phyloP scores from a whole-genome alignment of 2,113 vertebrate species.

The Eptesicus fuscus region DNA sequence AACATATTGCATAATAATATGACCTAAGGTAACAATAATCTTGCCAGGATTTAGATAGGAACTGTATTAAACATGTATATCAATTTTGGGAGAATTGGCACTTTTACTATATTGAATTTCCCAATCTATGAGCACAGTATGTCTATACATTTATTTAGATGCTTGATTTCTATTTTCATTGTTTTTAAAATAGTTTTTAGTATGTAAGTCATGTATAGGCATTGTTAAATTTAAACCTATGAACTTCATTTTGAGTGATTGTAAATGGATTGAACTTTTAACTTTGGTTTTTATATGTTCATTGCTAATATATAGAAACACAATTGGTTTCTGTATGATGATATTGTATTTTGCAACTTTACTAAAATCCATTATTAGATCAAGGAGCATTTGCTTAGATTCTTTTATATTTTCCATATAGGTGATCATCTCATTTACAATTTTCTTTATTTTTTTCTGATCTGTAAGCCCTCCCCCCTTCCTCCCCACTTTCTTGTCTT shows the following conservation, averaged over 20 bases:
- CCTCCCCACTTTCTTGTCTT: background rate
- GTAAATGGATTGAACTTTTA: background rate
- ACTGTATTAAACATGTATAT: background rate
- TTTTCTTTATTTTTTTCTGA: slow-evolving; percentile 22
- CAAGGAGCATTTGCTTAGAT: background rate
- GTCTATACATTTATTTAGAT: background rate
- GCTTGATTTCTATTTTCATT: background rate
- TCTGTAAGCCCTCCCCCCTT: background rate
- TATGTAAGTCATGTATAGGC: background rate
- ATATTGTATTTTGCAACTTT: background rate
- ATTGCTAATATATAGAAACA: background rate
- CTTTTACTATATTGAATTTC: background rate
- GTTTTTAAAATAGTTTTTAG: background rate
- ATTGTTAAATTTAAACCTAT: slow-evolving; percentile 8
- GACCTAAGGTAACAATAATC: background rate
- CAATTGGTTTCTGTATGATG: background rate
- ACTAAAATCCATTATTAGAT: background rate
- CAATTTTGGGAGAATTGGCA: background rate
- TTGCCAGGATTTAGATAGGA: background rate
- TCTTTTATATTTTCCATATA: background rate
- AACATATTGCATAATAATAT: background rate
- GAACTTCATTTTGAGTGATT: background rate
- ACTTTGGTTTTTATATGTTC: background rate
- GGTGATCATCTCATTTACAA: background rate
- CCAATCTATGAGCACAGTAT: background rate